These are phyloP conservation scores for Chaenodraco wilsoni DNA, from an alignment of 2,797 vertebrate genomes.

Conservation along the genomic window DNA sequence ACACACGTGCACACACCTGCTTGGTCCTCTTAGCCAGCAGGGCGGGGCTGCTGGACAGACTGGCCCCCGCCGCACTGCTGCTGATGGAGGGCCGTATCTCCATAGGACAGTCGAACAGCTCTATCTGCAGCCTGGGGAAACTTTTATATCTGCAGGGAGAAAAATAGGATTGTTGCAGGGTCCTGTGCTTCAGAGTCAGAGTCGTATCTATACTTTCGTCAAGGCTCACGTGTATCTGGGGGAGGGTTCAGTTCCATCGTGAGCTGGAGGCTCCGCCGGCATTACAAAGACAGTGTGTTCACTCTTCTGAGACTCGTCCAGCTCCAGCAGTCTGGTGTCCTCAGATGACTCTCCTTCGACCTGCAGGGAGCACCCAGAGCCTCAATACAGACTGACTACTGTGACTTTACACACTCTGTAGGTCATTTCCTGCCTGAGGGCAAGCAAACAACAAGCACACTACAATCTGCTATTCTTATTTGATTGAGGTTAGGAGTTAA, in stretches of 20 bases:
- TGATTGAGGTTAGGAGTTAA: conserved; percentile 32
- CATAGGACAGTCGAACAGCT: conserved; percentile 92
- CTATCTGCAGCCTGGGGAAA: conserved; percentile 90
- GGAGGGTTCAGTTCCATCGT: conserved; percentile 82
- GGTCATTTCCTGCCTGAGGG: conserved; percentile 11
- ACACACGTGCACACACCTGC: conserved; percentile 82
- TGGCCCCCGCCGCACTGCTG: conserved; percentile 85
- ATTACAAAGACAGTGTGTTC: conserved; percentile 97
- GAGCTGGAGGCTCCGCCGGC: conserved; percentile 89
- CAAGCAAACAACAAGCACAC: conserved; percentile 15
- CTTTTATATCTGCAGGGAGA: conserved; percentile 87
- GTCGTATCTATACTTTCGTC: background rate
- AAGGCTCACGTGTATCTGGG: conserved; percentile 87
- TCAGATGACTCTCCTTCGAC: conserved; percentile 90
- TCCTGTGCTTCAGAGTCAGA: background rate
- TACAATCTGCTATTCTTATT: conserved; percentile 16
- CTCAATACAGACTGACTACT: conserved; percentile 1
- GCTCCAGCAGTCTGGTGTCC: conserved; percentile 91
- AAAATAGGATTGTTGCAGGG: background rate
- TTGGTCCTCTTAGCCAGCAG: conserved; percentile 97
- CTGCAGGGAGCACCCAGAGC: conserved; percentile 75
- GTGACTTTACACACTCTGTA: background rate
- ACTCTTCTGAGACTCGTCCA: conserved; percentile 97
- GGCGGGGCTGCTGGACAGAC: conserved; percentile 91
- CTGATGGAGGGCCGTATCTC: conserved; percentile 87